Percentiles rank a stretch among this genome's conserved stretches.
Evolutionary conservation across 2,888 invertebrate species (phyloP).

Genomic region (Listrodromus nycthemerus): DNA sequence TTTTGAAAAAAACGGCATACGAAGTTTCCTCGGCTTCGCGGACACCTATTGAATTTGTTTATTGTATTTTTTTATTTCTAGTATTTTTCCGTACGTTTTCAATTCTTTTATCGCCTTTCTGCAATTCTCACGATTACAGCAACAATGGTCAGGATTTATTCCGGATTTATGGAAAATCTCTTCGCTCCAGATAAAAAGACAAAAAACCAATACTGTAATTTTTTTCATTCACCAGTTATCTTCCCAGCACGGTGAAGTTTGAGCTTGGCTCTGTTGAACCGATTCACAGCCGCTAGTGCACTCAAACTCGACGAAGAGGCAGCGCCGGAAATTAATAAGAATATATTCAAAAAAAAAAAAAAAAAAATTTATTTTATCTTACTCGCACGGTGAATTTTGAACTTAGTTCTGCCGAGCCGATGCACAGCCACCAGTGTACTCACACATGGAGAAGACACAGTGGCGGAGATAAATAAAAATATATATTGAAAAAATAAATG

Average conservation of each 20-base stretch:
- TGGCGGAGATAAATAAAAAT: neutral
- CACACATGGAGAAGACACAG: no score
- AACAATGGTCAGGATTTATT: constrained; percentile 9
- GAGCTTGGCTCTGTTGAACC: no score
- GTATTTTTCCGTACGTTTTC: neutral
- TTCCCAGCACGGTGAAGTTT: no score
- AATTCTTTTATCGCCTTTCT: neutral
- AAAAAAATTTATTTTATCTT: neutral
- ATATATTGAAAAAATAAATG: neutral
- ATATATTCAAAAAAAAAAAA: no score
- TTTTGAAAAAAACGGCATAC: no score
- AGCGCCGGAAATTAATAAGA: neutral
- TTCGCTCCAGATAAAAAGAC: neutral
- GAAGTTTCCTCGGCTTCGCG: no score
- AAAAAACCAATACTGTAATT: neutral
- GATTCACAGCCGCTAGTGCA: neutral
- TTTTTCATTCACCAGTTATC: neutral
- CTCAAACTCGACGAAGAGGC: neutral
- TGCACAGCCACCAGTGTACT: neutral
- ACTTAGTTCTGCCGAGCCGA: no score
- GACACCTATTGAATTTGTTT: no score
- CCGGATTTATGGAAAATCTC: neutral
- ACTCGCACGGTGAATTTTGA: no score
- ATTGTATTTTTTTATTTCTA: no score
- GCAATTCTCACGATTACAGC: neutral